phyloP scores from a whole-genome alignment of 2,797 vertebrate species.

The Crotalus adamanteus region DNA sequence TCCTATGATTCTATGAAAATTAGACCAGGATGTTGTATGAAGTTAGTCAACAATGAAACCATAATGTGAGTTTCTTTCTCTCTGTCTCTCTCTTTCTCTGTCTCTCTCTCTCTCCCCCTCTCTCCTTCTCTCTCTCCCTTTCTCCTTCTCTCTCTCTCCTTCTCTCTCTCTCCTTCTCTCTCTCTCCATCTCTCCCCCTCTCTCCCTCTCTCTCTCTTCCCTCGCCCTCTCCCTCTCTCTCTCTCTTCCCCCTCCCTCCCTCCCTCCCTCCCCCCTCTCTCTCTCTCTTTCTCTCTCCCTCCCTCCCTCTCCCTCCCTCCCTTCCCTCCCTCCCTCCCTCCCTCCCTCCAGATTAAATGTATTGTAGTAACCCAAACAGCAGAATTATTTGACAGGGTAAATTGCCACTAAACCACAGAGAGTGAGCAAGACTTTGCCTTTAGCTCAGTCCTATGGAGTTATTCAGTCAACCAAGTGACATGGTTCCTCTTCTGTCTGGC shows the following conservation, averaged over 20 bases:
- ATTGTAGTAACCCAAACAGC: neutral
- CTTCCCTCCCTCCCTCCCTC: no score
- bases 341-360: neutral
- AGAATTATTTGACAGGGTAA: neutral
- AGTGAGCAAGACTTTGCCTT: neutral
- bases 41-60: neutral
- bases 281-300: neutral
- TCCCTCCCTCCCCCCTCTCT: no score
- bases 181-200: no score
- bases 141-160: no score
- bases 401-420: neutral
- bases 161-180: no score
- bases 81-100: fast-evolving
- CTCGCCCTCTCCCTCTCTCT: no score
- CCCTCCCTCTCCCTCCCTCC: fast-evolving
- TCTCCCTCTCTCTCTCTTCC: no score
- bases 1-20: neutral
- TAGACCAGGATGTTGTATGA: neutral
- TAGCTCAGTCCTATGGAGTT: neutral
- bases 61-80: neutral
- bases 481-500: neutral
- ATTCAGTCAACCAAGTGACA: neutral
- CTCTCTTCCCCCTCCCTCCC: no score
- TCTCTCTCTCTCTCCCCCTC: no score
- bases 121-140: fast-evolving